Evolutionary conservation across 2,888 invertebrate species (phyloP).

Genomic region (Euclidia mi): DNA sequence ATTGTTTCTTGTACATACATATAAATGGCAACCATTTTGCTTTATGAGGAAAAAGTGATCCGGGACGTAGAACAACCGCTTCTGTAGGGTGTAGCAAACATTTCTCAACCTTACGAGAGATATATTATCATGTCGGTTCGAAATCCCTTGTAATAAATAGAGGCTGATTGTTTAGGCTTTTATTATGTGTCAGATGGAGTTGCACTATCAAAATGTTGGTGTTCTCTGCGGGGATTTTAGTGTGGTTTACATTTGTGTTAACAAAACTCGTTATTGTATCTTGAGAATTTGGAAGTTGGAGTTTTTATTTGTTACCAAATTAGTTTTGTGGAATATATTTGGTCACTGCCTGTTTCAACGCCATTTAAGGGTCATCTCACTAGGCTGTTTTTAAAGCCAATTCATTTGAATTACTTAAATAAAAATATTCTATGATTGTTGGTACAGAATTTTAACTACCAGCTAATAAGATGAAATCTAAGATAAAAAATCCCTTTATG

Average conservation of each 20-base stretch:
- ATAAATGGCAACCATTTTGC: slow-evolving; percentile 66
- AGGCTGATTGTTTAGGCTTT: slow-evolving; percentile 49
- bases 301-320: too few species aligned
- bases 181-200: slow-evolving; percentile 22
- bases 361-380: too few species aligned
- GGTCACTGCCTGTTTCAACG: too few species aligned
- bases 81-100: slow-evolving; percentile 44
- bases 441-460: too few species aligned
- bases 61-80: slow-evolving; percentile 59
- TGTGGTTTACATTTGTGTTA: neutral
- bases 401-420: too few species aligned
- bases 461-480: too few species aligned
- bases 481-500: too few species aligned
- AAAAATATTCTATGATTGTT: too few species aligned
- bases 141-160: slow-evolving; percentile 51
- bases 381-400: too few species aligned
- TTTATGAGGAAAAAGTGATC: slow-evolving; percentile 74
- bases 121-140: slow-evolving; percentile 53
- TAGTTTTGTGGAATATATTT: too few species aligned
- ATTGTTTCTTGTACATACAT: slow-evolving; percentile 44
- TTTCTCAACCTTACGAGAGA: slow-evolving; percentile 48
- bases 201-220: neutral
- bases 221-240: neutral
- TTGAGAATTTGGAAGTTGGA: too few species aligned
- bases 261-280: too few species aligned